A percentile compares a stretch with the other conserved stretches of the same genome.
These are phyloP conservation scores for Lacerta bilineata DNA, from an alignment of 2,797 vertebrate genomes.

Conservation along the genomic window DNA sequence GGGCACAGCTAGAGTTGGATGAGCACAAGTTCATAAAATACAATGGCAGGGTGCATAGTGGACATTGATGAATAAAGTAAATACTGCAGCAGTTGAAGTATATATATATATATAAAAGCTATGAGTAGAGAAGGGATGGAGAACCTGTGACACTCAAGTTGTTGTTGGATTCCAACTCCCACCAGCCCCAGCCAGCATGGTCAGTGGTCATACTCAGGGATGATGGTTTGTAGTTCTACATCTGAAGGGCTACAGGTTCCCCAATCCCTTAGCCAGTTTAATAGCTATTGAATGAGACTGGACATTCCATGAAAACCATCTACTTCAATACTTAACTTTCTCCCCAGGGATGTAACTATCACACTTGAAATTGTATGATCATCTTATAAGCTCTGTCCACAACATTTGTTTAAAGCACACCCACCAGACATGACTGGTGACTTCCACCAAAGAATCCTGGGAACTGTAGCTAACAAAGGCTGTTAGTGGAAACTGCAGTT, in stretches of 20 bases:
- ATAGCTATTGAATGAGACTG: neutral
- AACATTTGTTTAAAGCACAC: too few species aligned
- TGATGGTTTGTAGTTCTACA: too few species aligned
- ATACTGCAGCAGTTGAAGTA: neutral
- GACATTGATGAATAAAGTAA: neutral
- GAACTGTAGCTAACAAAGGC: too few species aligned
- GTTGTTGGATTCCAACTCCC: too few species aligned
- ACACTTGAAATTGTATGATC: neutral
- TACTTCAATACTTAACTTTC: neutral
- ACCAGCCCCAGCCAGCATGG: too few species aligned
- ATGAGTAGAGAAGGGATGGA: neutral
- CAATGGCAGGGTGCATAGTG: neutral
- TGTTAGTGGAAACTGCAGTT: too few species aligned
- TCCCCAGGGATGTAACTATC: neutral
- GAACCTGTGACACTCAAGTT: too few species aligned
- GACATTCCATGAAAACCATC: neutral
- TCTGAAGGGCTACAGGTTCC: neutral
- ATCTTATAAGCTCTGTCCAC: neutral
- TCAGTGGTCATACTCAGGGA: too few species aligned
- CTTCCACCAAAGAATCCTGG: too few species aligned
- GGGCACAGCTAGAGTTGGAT: neutral
- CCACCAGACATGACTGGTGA: too few species aligned
- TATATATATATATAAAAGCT: neutral
- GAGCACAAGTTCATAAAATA: neutral
- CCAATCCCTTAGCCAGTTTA: neutral